phyloP scores from a whole-genome alignment of 2,888 invertebrate species.

The Lumbricus terrestris region DNA sequence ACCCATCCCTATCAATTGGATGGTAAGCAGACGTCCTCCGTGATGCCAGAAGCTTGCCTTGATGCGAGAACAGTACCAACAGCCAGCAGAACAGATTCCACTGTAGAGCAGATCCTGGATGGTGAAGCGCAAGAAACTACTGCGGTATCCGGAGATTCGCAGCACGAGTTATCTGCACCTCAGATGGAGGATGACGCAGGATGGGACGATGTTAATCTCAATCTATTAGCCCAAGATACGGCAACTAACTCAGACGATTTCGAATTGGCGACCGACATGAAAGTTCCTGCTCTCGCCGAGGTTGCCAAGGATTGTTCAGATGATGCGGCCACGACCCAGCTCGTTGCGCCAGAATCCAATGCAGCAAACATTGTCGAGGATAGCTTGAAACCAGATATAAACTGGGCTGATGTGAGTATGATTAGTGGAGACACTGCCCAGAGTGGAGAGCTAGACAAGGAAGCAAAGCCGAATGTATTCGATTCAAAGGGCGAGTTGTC shows the following conservation, averaged over 20 bases:
- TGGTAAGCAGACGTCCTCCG: not conserved
- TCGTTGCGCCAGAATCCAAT: not conserved
- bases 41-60: not conserved
- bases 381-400: not conserved
- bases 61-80: not conserved
- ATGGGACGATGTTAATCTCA: slow-evolving; percentile 23
- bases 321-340: not conserved
- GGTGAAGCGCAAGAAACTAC: not conserved
- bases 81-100: not conserved
- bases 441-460: not conserved
- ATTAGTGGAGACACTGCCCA: not conserved
- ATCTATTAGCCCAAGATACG: not conserved
- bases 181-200: not conserved
- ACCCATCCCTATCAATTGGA: not conserved
- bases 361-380: too few relatives aligned
- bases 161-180: not conserved
- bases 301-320: not conserved
- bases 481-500: not conserved
- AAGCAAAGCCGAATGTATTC: not conserved
- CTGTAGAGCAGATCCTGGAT: not conserved
- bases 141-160: not conserved
- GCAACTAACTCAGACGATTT: not conserved
- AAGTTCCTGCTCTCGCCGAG: not conserved
- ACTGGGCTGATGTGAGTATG: not conserved
- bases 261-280: not conserved